phyloP scores from a whole-genome alignment of 2,113 vertebrate species.

The Hirundichthys speculiger region DNA sequence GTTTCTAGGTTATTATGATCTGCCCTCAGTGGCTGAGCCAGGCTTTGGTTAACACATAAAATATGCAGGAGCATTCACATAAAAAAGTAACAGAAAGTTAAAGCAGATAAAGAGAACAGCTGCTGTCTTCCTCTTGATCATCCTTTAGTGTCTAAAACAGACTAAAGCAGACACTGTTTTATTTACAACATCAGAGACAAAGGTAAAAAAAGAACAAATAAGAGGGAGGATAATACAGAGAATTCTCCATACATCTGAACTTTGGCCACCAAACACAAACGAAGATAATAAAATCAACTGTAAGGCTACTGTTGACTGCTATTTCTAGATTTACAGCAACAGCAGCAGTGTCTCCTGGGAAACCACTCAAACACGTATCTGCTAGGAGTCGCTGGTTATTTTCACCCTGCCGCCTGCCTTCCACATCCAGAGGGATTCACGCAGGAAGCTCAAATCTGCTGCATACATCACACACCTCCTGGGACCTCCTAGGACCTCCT shows the following conservation, averaged over 20 bases:
- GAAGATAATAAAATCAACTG: constrained; percentile 39
- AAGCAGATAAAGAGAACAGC: constrained; percentile 20
- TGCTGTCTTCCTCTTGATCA: constrained; percentile 24
- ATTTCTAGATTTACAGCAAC: too few relatives aligned
- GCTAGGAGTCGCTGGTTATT: constrained; percentile 41
- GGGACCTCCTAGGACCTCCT: constrained; percentile 44
- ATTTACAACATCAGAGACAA: constrained; percentile 38
- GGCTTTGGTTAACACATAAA: constrained; percentile 17
- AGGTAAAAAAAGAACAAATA: constrained; percentile 39
- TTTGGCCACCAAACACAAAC: constrained; percentile 11
- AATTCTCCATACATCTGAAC: constrained; percentile 37
- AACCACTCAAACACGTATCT: constrained; percentile 42
- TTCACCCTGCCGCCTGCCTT: not conserved
- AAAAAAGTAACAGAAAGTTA: not conserved
- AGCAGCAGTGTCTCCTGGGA: not conserved
- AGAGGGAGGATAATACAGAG: constrained; percentile 16
- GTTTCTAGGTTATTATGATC: not conserved
- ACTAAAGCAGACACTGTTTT: constrained; percentile 12
- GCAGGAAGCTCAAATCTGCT: constrained; percentile 28
- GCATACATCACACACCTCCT: constrained; percentile 36
- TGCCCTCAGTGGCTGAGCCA: constrained; percentile 8
- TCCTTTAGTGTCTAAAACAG: constrained; percentile 19
- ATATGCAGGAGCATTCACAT: constrained; percentile 3
- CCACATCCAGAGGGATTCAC: constrained; percentile 25
- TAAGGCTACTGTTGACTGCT: constrained; percentile 2